phyloP scores from a whole-genome alignment of 23 tunicate genomes.

The Ascidia mentula region DNA sequence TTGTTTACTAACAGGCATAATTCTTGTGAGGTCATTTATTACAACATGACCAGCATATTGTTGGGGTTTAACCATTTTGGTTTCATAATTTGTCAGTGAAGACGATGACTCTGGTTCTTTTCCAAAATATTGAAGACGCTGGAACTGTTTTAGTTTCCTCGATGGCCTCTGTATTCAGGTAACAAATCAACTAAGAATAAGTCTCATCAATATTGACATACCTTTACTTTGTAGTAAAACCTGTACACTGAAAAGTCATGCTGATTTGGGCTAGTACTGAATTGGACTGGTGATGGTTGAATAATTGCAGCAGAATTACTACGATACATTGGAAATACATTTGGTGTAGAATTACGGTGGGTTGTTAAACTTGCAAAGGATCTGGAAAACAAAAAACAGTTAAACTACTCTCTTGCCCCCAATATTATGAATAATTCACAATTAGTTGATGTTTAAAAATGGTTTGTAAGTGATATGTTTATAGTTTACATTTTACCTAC shows the following conservation, averaged over 20 bases:
- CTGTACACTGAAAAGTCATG: conserved; percentile 36
- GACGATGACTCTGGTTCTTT: neutral
- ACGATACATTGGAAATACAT: conserved; percentile 1
- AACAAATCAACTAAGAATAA: neutral
- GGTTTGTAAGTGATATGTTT: neutral
- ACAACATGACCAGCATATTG: conserved; percentile 68
- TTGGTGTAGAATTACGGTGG: conserved; percentile 54
- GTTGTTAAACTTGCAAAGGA: conserved; percentile 23
- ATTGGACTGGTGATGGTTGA: conserved; percentile 14
- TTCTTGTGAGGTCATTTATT: conserved; percentile 52
- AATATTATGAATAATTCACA: too few relatives aligned
- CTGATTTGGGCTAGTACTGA: conserved; percentile 16
- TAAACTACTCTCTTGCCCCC: too few relatives aligned
- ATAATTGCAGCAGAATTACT: neutral
- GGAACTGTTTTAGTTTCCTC: conserved; percentile 29
- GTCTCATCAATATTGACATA: neutral
- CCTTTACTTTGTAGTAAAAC: conserved; percentile 77
- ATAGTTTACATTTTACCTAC: conserved; percentile 8
- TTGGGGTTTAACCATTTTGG: conserved; percentile 35
- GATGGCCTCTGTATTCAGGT: conserved; percentile 11
- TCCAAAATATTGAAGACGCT: neutral
- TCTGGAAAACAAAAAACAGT: conserved; percentile 8
- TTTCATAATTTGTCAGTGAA: conserved; percentile 20
- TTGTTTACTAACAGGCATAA: conserved; percentile 48
- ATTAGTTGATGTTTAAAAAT: too few relatives aligned